A percentile compares a stretch with the other conserved stretches of the same genome.
phyloP scores from a whole-genome alignment of 2,113 vertebrate genomes.

The Rutilus rutilus region DNA sequence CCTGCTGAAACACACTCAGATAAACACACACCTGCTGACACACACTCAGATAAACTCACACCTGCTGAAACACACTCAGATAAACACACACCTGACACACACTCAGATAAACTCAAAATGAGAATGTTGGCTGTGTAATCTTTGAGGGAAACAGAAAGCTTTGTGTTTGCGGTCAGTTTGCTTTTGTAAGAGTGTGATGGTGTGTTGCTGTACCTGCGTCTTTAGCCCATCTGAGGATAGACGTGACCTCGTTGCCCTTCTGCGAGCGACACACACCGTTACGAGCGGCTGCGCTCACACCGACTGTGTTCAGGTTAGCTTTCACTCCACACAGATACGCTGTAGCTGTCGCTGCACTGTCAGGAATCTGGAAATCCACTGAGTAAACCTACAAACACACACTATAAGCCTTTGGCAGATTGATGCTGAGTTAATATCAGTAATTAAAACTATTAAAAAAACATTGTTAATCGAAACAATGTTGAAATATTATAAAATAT shows the following conservation, averaged over 20 bases:
- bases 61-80: too few species aligned
- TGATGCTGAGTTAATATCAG: not conserved
- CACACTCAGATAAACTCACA: not conserved
- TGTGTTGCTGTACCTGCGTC: conserved; percentile 68
- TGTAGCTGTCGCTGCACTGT: conserved; percentile 77
- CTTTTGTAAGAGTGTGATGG: not conserved
- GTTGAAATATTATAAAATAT: not conserved
- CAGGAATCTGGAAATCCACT: conserved; percentile 79
- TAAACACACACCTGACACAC: too few species aligned
- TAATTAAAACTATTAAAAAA: not conserved
- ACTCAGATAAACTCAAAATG: not conserved
- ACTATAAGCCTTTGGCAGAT: not conserved
- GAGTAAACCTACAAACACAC: conserved; percentile 71
- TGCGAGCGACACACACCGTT: conserved; percentile 75
- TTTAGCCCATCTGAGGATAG: conserved; percentile 80
- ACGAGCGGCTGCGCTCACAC: conserved; percentile 70
- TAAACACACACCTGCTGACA: too few species aligned
- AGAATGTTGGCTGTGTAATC: not conserved
- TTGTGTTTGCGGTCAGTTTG: not conserved
- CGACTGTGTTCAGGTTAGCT: conserved; percentile 76
- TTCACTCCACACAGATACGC: conserved; percentile 79
- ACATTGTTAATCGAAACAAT: not conserved
- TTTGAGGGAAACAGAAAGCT: too few species aligned
- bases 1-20: too few species aligned
- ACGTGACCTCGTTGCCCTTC: conserved; percentile 79